phyloP scores from a whole-genome alignment of 2,888 invertebrate species.

The Chaetogeoica ovagalla region DNA sequence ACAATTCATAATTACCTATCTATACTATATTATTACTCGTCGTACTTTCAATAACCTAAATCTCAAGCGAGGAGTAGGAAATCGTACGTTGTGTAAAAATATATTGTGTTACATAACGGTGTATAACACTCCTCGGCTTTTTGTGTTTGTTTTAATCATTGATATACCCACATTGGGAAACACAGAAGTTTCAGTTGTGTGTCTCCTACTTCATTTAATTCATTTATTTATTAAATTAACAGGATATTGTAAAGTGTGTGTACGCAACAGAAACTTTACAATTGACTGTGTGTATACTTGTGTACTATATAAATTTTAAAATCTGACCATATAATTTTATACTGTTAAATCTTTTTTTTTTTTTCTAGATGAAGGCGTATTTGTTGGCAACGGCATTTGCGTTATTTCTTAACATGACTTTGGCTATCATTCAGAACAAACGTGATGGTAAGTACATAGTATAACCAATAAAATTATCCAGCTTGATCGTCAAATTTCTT shows the following conservation, averaged over 20 bases:
- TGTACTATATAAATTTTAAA: not conserved
- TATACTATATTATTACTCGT: too few relatives aligned
- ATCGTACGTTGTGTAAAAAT: too few relatives aligned
- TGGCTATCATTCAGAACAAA: constrained; percentile 27
- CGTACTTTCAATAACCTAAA: too few relatives aligned
- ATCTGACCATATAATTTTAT: not conserved
- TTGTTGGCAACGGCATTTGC: constrained; percentile 19
- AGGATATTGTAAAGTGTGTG: not conserved
- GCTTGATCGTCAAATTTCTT: not conserved
- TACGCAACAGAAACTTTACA: not conserved
- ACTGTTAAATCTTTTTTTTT: not conserved
- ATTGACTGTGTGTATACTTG: not conserved
- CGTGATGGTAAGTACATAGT: constrained; percentile 35
- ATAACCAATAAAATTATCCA: not conserved
- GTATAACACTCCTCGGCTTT: too few relatives aligned
- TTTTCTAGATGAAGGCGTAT: constrained; percentile 36
- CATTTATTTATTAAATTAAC: too few relatives aligned
- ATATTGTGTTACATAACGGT: too few relatives aligned
- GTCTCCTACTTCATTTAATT: too few relatives aligned
- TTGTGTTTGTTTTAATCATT: too few relatives aligned
- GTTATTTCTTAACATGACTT: constrained; percentile 6
- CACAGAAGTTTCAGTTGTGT: too few relatives aligned
- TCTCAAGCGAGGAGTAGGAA: too few relatives aligned
- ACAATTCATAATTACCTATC: too few relatives aligned
- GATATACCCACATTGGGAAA: too few relatives aligned